Evolutionary conservation across 2,797 vertebrate species (phyloP).

Genomic region (Serranus cabrilla): DNA sequence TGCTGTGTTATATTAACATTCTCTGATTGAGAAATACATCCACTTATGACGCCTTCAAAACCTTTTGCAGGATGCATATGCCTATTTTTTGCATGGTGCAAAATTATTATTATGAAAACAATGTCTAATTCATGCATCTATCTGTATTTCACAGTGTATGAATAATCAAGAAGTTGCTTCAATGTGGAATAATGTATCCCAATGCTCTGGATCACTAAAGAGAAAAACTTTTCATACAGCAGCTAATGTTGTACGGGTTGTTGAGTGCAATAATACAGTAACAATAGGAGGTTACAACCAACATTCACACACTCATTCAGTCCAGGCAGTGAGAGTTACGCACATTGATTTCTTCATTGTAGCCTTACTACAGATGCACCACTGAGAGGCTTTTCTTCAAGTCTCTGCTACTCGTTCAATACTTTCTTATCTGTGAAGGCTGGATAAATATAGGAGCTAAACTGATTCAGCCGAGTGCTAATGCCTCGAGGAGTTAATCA

Average conservation of each 20-base stretch:
- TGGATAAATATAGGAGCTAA: slow-evolving; percentile 41
- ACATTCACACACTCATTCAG: background rate
- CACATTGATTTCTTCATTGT: slow-evolving; percentile 26
- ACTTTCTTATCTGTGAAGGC: slow-evolving; percentile 43
- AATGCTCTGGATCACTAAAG: background rate
- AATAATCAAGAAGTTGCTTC: background rate
- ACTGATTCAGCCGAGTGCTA: slow-evolving; percentile 31
- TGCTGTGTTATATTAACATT: background rate
- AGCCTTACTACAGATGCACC: slow-evolving; percentile 4
- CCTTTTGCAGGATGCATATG: background rate
- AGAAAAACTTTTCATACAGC: background rate
- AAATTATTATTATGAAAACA: background rate
- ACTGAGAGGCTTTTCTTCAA: slow-evolving; percentile 26
- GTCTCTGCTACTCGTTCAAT: slow-evolving; percentile 44
- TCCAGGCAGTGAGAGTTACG: background rate
- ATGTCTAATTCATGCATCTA: background rate
- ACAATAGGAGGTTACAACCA: background rate
- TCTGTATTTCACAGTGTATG: background rate
- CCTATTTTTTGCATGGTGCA: background rate
- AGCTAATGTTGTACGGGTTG: background rate
- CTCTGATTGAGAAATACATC: background rate
- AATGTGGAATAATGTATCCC: background rate
- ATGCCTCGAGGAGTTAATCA: slow-evolving; percentile 6
- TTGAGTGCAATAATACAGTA: slow-evolving; percentile 2
- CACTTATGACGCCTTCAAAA: background rate